Percentiles rank a stretch among this genome's conserved stretches.
These are phyloP conservation scores for Sesia bembeciformis DNA, from an alignment of 2,888 invertebrate species.

Conservation along the genomic window DNA sequence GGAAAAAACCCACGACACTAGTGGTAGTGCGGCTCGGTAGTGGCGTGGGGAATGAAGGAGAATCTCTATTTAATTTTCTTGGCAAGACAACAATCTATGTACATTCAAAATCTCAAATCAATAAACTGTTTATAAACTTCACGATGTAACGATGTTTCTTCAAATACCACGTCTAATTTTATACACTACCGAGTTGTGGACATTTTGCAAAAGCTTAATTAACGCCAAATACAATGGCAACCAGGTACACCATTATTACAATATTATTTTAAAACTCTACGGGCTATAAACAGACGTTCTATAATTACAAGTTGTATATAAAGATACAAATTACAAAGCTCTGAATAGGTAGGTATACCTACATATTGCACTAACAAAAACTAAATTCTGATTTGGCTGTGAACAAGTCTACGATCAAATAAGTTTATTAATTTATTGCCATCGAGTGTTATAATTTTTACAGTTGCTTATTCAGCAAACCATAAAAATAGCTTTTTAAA, in stretches of 20 bases:
- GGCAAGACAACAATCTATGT: slow-evolving; percentile 14
- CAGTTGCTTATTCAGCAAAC: too few species aligned
- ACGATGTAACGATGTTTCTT: neutral
- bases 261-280: slow-evolving; percentile 25
- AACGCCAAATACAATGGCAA: slow-evolving; percentile 28
- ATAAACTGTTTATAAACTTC: slow-evolving; percentile 1
- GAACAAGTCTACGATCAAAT: too few species aligned
- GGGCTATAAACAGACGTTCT: slow-evolving; percentile 13
- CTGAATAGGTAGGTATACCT: slow-evolving; percentile 4
- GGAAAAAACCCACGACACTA: too few species aligned
- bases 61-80: slow-evolving; percentile 8
- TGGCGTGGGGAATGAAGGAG: too few species aligned
- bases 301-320: slow-evolving; percentile 20
- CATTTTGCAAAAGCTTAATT: slow-evolving; percentile 29
- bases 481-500: too few species aligned
- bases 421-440: too few species aligned
- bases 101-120: slow-evolving; percentile 9
- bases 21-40: too few species aligned
- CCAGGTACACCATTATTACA: slow-evolving; percentile 37
- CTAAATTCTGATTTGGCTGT: too few species aligned
- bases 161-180: slow-evolving; percentile 12
- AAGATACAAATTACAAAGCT: slow-evolving; percentile 31
- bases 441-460: too few species aligned
- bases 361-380: too few species aligned
- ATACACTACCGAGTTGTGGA: slow-evolving; percentile 11